Evolutionary conservation across 2,888 invertebrate genomes (phyloP).

Genomic region (Zaprionus bogoriensis): DNA sequence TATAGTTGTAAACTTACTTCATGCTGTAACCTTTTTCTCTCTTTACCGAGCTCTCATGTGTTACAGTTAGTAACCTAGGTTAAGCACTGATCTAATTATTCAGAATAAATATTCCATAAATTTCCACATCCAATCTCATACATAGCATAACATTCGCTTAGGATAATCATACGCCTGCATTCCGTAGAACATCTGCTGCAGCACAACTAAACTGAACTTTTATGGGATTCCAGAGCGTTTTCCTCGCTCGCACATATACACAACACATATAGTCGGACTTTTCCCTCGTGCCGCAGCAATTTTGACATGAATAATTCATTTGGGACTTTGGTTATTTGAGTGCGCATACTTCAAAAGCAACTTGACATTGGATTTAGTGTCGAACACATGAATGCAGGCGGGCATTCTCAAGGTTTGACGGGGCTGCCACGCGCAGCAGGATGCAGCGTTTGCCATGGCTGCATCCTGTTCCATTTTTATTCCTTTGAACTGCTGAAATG

Average conservation of each 20-base stretch:
- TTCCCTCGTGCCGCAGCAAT: slow-evolving; percentile 19
- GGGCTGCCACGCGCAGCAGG: background rate
- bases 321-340: slow-evolving; percentile 49
- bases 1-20: no score
- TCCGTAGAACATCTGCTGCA: background rate
- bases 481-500: background rate
- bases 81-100: no score
- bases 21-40: no score
- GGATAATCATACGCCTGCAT: no score
- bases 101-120: background rate
- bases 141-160: no score
- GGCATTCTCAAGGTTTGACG: slow-evolving; percentile 39
- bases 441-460: slow-evolving; percentile 19
- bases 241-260: background rate
- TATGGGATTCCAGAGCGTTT: background rate
- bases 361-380: slow-evolving; percentile 64
- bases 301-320: slow-evolving; percentile 64
- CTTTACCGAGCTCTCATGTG: no score
- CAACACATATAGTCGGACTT: slow-evolving; percentile 1
- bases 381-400: slow-evolving; percentile 21
- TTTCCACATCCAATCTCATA: background rate
- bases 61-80: no score
- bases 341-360: slow-evolving; percentile 50
- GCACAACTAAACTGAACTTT: background rate
- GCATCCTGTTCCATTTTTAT: slow-evolving; percentile 25